Percentiles rank a stretch among this genome's conserved stretches.
These are phyloP conservation scores for Platycercus adscitus DNA, from an alignment of 2,113 vertebrate genomes.

Conservation along the genomic window DNA sequence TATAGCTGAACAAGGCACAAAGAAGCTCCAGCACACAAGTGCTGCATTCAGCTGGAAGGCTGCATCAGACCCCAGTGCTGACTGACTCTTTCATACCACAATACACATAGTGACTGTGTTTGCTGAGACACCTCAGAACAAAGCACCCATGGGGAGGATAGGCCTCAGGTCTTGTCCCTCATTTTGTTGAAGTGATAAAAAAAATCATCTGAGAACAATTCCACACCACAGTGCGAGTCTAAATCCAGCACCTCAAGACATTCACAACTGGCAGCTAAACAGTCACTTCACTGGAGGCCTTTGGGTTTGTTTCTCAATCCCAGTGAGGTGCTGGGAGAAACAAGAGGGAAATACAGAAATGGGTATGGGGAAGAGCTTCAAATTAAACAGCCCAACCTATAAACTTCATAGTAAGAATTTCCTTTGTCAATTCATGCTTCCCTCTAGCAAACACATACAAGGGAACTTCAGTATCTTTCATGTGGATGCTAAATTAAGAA, in stretches of 20 bases:
- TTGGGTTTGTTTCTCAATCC: neutral
- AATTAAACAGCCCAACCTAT: neutral
- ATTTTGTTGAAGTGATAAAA: neutral
- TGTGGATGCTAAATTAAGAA: neutral
- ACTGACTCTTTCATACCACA: neutral
- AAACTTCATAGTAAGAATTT: neutral
- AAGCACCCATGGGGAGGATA: neutral
- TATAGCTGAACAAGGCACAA: slow-evolving; percentile 26
- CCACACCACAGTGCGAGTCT: fast-evolving
- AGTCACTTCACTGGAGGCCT: neutral
- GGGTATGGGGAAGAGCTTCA: neutral
- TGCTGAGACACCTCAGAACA: neutral
- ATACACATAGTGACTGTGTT: neutral
- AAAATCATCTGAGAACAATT: neutral
- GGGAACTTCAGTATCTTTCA: neutral
- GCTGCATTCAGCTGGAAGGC: neutral
- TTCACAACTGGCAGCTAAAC: neutral
- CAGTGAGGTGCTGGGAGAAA: neutral
- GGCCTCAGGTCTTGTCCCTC: neutral
- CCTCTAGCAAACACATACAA: neutral
- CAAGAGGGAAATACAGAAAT: neutral
- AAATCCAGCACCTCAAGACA: neutral
- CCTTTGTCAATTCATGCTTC: neutral
- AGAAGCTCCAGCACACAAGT: neutral
- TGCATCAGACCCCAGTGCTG: neutral